phyloP scores from a whole-genome alignment of 2,888 invertebrate species.

The Andrena marginata region DNA sequence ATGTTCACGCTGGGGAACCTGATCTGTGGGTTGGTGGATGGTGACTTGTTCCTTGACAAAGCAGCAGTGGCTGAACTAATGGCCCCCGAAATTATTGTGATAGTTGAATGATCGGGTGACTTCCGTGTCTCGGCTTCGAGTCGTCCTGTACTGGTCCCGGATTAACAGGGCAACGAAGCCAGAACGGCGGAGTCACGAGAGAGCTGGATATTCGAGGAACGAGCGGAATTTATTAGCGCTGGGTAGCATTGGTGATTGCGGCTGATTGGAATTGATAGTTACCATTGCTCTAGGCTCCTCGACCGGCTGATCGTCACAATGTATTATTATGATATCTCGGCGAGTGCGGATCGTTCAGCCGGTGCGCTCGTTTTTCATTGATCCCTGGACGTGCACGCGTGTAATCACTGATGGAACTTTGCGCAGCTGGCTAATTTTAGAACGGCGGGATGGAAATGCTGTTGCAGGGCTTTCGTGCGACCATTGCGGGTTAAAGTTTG shows the following conservation, averaged over 20 bases:
- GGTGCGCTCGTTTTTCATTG: constrained; percentile 30
- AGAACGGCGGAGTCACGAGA: constrained; percentile 33
- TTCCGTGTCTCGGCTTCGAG: constrained; percentile 23
- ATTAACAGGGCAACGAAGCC: constrained; percentile 44
- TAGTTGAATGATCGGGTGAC: constrained; percentile 30
- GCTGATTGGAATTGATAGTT: constrained; percentile 57
- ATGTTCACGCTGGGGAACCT: constrained; percentile 28
- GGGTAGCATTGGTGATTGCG: constrained; percentile 41
- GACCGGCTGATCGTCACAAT: constrained; percentile 27
- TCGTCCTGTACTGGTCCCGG: constrained; percentile 13
- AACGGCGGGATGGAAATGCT: not conserved
- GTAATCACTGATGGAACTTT: constrained; percentile 16
- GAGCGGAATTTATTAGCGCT: constrained; percentile 58
- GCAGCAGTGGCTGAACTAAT: constrained; percentile 21
- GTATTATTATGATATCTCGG: constrained; percentile 43
- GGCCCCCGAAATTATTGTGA: constrained; percentile 35
- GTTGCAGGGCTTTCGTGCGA: not conserved
- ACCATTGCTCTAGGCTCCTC: constrained; percentile 25
- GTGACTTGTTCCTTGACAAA: not conserved
- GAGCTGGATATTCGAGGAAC: constrained; percentile 40
- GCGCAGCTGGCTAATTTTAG: not conserved
- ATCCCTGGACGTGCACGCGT: constrained; percentile 6
- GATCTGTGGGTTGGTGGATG: constrained; percentile 34
- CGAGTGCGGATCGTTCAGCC: not conserved
- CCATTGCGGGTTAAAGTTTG: not conserved